Conservation (phyloP, 2,113 vertebrate genomes). For the Sander lucioperca region DNA sequence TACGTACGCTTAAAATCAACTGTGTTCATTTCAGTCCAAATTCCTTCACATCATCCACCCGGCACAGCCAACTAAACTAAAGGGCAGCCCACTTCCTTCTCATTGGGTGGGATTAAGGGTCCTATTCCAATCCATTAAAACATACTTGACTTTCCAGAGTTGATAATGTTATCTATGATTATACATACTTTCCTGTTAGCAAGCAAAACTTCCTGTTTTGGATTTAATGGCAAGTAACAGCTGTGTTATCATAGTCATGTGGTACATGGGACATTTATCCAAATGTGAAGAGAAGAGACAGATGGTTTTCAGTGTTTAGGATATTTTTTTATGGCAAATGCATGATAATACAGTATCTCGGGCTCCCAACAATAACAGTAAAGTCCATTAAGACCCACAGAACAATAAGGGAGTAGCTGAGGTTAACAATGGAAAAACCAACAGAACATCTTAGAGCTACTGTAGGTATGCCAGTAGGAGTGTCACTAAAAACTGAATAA, state of each 20-base stretch:
- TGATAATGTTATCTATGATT: slow-evolving; percentile 65
- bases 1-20: slow-evolving; percentile 26
- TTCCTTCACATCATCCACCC: not conserved
- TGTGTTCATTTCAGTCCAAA: slow-evolving; percentile 20
- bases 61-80: not conserved
- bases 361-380: slow-evolving; percentile 33
- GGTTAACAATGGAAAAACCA: slow-evolving; percentile 24
- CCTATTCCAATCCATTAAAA: slow-evolving; percentile 8
- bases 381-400: not conserved
- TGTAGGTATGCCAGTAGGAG: not conserved
- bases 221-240: slow-evolving; percentile 9
- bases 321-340: not conserved
- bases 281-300: slow-evolving; percentile 20
- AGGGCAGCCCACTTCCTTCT: not conserved
- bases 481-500: not conserved
- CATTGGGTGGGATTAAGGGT: not conserved
- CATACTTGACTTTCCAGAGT: slow-evolving; percentile 17
- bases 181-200: slow-evolving; percentile 66
- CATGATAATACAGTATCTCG: not conserved
- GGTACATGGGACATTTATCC: slow-evolving; percentile 7
- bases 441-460: not conserved
- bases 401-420: not conserved
- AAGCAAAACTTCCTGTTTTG: slow-evolving; percentile 56
- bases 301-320: not conserved
- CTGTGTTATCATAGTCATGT: slow-evolving; percentile 16